These are phyloP conservation scores for Merluccius polli DNA, from an alignment of 2,797 vertebrate species.

Conservation along the genomic window DNA sequence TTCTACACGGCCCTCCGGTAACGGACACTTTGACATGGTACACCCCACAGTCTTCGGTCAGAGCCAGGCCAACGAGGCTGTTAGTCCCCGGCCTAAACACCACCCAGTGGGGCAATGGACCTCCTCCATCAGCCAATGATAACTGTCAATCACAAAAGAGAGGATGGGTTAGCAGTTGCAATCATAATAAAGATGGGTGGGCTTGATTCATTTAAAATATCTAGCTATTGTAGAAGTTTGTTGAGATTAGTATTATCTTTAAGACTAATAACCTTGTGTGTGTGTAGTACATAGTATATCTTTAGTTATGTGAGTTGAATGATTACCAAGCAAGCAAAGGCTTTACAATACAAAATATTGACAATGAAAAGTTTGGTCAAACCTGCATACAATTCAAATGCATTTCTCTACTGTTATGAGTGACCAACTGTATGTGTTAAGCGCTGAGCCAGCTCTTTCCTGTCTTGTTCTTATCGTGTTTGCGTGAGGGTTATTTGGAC, in stretches of 20 bases:
- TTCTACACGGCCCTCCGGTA: not conserved
- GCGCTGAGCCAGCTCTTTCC: not conserved
- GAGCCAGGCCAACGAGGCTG: not conserved
- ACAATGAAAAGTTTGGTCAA: not conserved
- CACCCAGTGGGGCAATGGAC: not conserved
- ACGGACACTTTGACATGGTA: not conserved
- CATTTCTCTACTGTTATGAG: not conserved
- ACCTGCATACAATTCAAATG: not conserved
- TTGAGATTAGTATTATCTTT: not conserved
- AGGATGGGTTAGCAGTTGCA: no score
- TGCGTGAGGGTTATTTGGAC: not conserved
- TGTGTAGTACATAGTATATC: no score
- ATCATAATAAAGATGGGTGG: not conserved
- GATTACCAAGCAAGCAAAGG: not conserved
- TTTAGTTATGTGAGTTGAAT: not conserved
- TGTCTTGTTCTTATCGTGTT: not conserved
- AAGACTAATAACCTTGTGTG: not conserved
- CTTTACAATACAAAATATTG: not conserved
- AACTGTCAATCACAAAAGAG: not conserved
- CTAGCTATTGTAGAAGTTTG: not conserved
- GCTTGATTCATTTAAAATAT: not conserved
- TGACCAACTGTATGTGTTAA: not conserved
- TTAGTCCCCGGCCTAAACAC: not conserved
- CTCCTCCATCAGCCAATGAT: not conserved
- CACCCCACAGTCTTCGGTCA: not conserved